These are phyloP conservation scores for Pseudorhiza aurosa DNA, from an alignment of 30 jellyfish, hydroid and myxozoan species.

Conservation along the genomic window DNA sequence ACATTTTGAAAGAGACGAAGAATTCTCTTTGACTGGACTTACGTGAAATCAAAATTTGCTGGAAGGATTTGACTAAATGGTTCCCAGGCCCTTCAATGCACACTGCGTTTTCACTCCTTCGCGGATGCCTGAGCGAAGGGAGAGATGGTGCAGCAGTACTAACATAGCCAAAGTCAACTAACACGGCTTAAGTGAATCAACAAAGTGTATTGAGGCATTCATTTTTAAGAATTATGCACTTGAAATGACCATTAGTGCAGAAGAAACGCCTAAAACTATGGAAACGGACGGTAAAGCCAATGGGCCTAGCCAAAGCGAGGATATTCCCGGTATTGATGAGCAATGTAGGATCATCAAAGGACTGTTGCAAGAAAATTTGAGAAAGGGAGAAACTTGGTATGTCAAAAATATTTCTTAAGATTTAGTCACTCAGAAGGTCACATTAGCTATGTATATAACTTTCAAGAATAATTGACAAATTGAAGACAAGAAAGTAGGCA, in stretches of 20 bases:
- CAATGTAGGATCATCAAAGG: slow-evolving; percentile 16
- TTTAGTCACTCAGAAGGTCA: no score
- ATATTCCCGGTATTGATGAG: slow-evolving; percentile 40
- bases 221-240: neutral
- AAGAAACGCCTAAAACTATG: slow-evolving; percentile 45
- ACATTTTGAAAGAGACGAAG: no score
- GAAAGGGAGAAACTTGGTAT: slow-evolving; percentile 66
- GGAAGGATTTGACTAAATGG: neutral
- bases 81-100: neutral
- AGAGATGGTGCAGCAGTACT: neutral
- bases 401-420: no score
- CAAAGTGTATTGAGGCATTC: no score
- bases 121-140: neutral
- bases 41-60: no score
- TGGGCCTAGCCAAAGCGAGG: slow-evolving; percentile 62
- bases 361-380: neutral
- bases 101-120: neutral
- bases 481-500: no score
- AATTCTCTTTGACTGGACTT: no score
- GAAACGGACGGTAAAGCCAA: slow-evolving; percentile 44
- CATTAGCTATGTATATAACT: no score
- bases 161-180: no score
- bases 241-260: slow-evolving; percentile 44
- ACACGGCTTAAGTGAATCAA: no score
- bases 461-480: no score